phyloP scores from a whole-genome alignment of 2,797 vertebrate species.

The Peromyscus nudipes region DNA sequence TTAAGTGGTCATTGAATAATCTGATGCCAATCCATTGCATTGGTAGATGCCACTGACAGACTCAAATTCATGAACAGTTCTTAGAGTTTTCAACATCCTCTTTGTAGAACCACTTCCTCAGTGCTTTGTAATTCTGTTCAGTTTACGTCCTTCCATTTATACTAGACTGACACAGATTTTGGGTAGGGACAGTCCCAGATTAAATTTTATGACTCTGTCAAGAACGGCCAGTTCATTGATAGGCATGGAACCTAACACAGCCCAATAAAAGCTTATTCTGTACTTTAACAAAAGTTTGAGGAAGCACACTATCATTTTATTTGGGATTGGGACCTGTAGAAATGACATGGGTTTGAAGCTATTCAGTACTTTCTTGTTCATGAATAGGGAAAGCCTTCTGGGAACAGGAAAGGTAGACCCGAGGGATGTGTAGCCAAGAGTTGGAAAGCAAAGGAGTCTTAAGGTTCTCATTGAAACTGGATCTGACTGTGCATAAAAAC shows the following conservation, averaged over 20 bases:
- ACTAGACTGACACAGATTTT: neutral
- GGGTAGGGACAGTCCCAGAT: neutral
- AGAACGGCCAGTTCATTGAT: neutral
- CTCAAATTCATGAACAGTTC: neutral
- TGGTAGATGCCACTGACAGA: neutral
- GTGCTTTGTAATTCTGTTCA: neutral
- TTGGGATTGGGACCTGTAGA: neutral
- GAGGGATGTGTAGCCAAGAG: neutral
- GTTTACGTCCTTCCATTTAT: neutral
- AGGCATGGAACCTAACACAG: neutral
- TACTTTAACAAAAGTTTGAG: neutral
- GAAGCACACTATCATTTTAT: slow-evolving; percentile 14
- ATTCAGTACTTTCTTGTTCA: neutral
- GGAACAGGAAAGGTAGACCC: neutral
- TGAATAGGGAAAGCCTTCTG: neutral
- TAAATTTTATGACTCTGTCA: neutral
- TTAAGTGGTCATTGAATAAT: neutral
- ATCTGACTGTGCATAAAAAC: neutral
- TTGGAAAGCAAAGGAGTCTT: neutral
- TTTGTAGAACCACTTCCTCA: neutral
- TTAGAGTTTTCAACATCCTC: neutral
- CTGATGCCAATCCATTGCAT: neutral
- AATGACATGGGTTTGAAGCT: neutral
- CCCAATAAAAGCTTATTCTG: slow-evolving; percentile 18
- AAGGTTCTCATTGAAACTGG: slow-evolving; percentile 7